Conservation (phyloP, 2,888 invertebrate genomes). For the Galerucella pusilla region DNA sequence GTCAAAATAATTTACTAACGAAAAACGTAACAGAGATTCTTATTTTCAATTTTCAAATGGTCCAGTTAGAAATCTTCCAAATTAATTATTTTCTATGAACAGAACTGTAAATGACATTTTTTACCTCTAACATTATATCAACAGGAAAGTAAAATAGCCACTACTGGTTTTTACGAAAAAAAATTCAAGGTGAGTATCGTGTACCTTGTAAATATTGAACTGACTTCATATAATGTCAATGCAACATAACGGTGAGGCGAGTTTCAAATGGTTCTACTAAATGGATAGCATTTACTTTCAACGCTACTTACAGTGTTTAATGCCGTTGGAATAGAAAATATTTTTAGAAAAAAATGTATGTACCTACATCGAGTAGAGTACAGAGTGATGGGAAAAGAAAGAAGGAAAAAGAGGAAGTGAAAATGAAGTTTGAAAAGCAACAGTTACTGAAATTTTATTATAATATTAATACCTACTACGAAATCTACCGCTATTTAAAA, state of each 20-base stretch:
- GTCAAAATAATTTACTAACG: too few relatives aligned
- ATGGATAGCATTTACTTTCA: conserved; percentile 5
- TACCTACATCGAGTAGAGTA: too few relatives aligned
- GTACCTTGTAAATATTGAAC: conserved; percentile 12
- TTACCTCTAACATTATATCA: not conserved
- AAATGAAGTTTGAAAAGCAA: too few relatives aligned
- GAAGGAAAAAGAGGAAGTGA: too few relatives aligned
- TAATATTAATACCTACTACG: too few relatives aligned
- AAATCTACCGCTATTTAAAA: too few relatives aligned
- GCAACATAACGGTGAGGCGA: conserved; percentile 1
- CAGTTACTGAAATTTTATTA: too few relatives aligned
- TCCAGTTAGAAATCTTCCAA: not conserved
- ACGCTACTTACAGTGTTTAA: not conserved
- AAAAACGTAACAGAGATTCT: too few relatives aligned
- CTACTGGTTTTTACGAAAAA: conserved; percentile 3
- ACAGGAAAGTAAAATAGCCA: not conserved
- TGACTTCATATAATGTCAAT: not conserved
- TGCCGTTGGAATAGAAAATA: not conserved
- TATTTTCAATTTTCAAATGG: too few relatives aligned
- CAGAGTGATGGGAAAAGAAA: too few relatives aligned
- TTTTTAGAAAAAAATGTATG: not conserved
- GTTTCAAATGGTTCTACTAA: conserved; percentile 6
- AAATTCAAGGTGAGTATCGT: not conserved
- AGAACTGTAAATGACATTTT: not conserved
- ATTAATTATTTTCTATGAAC: not conserved